phyloP scores from a whole-genome alignment of 2,888 invertebrate species.

The Zaprionus lineosus region DNA sequence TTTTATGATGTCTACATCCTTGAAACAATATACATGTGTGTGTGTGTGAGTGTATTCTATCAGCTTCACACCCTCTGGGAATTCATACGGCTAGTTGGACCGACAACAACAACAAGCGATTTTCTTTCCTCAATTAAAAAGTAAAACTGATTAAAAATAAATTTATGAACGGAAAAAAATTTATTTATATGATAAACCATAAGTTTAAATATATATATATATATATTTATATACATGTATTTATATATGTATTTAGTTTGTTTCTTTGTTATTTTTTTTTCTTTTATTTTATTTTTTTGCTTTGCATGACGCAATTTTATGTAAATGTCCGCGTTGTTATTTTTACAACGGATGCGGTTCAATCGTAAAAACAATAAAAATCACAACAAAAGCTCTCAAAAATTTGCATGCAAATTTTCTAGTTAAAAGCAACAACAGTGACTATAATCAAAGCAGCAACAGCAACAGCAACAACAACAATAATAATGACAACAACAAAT shows the following conservation, averaged over 20 bases:
- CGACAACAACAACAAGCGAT: too few species aligned
- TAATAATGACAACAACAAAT: too few species aligned
- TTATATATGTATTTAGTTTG: not conserved
- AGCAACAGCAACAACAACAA: slow-evolving; percentile 16
- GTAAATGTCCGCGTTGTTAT: slow-evolving; percentile 46
- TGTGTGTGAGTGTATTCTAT: slow-evolving; percentile 17
- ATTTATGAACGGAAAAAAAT: too few species aligned
- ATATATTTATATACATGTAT: not conserved
- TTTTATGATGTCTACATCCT: slow-evolving; percentile 66
- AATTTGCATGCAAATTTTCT: slow-evolving; percentile 67
- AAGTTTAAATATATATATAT: too few species aligned
- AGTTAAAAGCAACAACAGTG: slow-evolving; percentile 27
- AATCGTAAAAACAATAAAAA: slow-evolving; percentile 64
- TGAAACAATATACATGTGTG: slow-evolving; percentile 35
- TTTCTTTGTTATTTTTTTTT: slow-evolving; percentile 19
- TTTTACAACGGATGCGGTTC: slow-evolving; percentile 49
- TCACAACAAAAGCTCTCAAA: slow-evolving; percentile 39
- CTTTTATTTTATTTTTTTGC: slow-evolving; percentile 28
- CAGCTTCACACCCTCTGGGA: too few species aligned
- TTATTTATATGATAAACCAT: too few species aligned
- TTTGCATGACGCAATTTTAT: slow-evolving; percentile 55
- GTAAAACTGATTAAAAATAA: too few species aligned
- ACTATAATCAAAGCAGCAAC: slow-evolving; percentile 25
- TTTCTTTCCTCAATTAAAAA: too few species aligned
- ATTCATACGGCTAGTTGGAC: too few species aligned